Percentiles rank a stretch among this genome's conserved stretches.
Conservation (phyloP, 2,797 vertebrate species). For the Propithecus perrieri region DNA sequence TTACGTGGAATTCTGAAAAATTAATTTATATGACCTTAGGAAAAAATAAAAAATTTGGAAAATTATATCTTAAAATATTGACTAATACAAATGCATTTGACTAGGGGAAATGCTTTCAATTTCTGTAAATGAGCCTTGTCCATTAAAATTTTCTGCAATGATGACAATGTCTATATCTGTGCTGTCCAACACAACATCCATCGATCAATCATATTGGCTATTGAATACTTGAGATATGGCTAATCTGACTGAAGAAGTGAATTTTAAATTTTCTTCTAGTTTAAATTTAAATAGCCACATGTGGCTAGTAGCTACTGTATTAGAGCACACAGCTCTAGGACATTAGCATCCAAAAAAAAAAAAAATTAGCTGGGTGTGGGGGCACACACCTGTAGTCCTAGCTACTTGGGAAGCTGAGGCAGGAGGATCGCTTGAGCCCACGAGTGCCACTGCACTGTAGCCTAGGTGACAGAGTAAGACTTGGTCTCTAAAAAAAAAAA, state of each 20-base stretch:
- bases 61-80: background rate
- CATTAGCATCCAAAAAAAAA: background rate
- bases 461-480: background rate
- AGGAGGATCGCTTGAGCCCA: background rate
- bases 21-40: background rate
- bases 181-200: background rate
- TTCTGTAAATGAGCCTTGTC: background rate
- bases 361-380: background rate
- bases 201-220: background rate
- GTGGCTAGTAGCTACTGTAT: background rate
- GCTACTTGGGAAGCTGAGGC: background rate
- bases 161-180: background rate
- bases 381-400: background rate
- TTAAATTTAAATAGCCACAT: background rate
- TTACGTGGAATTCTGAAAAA: constrained; percentile 9
- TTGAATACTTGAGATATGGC: background rate
- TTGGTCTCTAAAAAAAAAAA: background rate
- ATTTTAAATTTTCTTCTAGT: background rate
- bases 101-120: background rate
- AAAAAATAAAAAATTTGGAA: background rate
- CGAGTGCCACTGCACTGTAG: background rate
- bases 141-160: background rate
- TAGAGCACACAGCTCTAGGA: background rate
- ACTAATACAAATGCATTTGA: background rate
- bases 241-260: background rate